Conservation (phyloP, 2,797 vertebrate species). For the Enteromius afrohamiltoni region DNA sequence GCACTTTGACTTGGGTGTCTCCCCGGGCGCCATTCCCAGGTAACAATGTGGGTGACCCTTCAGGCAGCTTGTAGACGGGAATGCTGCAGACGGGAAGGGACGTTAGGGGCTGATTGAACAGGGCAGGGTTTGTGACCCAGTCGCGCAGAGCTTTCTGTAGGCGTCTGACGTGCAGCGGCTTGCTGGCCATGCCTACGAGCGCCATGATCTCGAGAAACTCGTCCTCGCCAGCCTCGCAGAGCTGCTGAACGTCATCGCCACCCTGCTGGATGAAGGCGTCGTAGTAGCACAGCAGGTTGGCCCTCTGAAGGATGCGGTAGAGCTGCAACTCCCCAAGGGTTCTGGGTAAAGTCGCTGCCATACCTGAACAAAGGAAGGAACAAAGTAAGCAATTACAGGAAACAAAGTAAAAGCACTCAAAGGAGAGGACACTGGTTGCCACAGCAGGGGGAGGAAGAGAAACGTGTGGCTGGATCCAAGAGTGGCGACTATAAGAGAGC, state of each 20-base stretch:
- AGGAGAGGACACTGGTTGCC: conserved; percentile 23
- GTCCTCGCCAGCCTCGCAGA: conserved; percentile 97
- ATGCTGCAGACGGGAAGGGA: conserved; percentile 97
- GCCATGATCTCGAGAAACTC: conserved; percentile 99
- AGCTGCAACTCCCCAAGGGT: conserved; percentile 98
- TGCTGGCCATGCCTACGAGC: conserved; percentile 98
- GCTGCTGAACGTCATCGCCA: conserved; percentile 97
- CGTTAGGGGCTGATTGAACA: conserved; percentile 96
- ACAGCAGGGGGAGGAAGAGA: conserved; percentile 39
- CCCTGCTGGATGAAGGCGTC: conserved; percentile 99
- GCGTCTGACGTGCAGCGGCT: conserved; percentile 93
- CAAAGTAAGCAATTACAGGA: conserved; percentile 8
- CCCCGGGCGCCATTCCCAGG: conserved; percentile 75
- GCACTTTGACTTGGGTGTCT: conserved; percentile 85
- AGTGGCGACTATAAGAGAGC: conserved; percentile 60
- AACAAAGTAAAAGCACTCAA: conserved; percentile 13
- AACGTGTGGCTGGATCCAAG: conserved; percentile 48
- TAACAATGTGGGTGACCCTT: conserved; percentile 87
- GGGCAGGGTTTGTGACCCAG: conserved; percentile 96
- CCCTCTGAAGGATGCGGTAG: conserved; percentile 94
- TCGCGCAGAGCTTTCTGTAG: conserved; percentile 96
- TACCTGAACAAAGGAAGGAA: conserved; percentile 73
- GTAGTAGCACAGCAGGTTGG: conserved; percentile 97
- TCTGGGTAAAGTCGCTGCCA: conserved; percentile 93
- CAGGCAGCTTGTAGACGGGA: conserved; percentile 94